These are phyloP conservation scores for Toxotes jaculatrix DNA, from an alignment of 2,113 vertebrate genomes.

Conservation along the genomic window DNA sequence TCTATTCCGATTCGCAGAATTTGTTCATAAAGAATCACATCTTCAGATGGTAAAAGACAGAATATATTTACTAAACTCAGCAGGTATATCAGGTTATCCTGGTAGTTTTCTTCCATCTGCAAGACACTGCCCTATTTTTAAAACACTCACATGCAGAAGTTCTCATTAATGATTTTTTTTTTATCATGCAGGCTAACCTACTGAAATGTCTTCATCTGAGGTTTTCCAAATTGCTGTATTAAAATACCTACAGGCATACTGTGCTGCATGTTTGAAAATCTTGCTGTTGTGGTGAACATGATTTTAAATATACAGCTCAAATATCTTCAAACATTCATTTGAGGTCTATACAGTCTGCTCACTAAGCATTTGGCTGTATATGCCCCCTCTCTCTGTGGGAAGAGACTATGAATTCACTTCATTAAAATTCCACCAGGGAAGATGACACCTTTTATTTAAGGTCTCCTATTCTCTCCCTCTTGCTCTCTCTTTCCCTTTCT, in stretches of 20 bases:
- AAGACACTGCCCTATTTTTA: background rate
- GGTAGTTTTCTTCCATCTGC: background rate
- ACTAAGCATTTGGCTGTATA: background rate
- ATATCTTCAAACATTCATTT: background rate
- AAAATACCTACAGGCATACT: too few species aligned
- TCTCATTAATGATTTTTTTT: background rate
- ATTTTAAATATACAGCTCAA: background rate
- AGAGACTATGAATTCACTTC: slow-evolving; percentile 60
- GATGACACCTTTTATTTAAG: slow-evolving; percentile 71
- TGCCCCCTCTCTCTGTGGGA: slow-evolving; percentile 26
- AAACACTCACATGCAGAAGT: background rate
- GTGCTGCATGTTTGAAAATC: too few species aligned
- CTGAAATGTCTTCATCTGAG: background rate
- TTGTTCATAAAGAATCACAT: too few species aligned
- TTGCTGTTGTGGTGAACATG: background rate
- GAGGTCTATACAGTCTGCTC: background rate
- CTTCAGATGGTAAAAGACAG: too few species aligned
- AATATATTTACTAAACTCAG: background rate
- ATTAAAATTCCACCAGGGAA: slow-evolving; percentile 65
- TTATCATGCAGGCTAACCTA: background rate
- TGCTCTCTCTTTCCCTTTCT: background rate
- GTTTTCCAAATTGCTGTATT: background rate
- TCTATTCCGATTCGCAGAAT: too few species aligned
- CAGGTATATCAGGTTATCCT: background rate
- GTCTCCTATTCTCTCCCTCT: slow-evolving; percentile 26